A percentile compares a stretch with the other conserved stretches of the same genome.
phyloP scores from a whole-genome alignment of 64 coral and sea anemone species.

The Porites australiensis region DNA sequence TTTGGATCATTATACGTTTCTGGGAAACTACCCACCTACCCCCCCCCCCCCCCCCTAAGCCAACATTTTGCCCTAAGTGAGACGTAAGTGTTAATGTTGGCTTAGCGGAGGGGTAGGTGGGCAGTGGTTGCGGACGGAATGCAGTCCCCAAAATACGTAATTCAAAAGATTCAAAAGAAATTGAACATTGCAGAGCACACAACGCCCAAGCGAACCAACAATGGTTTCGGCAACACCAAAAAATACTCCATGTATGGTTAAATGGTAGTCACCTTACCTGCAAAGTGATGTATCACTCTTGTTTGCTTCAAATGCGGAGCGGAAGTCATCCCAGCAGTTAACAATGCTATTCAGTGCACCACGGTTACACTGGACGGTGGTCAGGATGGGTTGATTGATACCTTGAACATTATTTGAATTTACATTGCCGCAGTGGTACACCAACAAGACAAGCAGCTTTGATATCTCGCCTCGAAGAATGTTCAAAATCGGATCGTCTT shows the following conservation, averaged over 20 bases:
- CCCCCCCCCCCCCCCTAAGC: no score
- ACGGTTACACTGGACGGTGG: background rate
- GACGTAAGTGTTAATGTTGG: no score
- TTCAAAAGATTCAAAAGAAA: no score
- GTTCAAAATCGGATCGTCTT: background rate
- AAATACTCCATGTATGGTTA: background rate
- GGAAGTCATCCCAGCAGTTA: conserved; percentile 34
- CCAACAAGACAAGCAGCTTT: background rate
- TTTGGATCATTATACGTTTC: no score
- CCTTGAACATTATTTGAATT: background rate
- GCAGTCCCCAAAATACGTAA: no score
- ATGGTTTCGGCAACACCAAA: no score
- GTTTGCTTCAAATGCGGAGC: background rate
- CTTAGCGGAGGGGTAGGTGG: no score
- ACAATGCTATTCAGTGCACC: background rate
- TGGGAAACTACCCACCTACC: no score
- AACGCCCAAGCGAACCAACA: no score
- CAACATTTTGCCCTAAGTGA: no score
- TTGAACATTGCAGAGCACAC: no score
- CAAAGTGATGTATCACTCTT: conserved; percentile 20
- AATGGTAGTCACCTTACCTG: background rate
- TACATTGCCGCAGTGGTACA: conserved; percentile 28
- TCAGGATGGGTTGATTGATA: background rate
- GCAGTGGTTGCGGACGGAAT: no score
- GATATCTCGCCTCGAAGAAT: background rate